Base-by-base conservation (phyloP, 2,797 vertebrate genomes). In the Tragopan temminckii region DNA sequence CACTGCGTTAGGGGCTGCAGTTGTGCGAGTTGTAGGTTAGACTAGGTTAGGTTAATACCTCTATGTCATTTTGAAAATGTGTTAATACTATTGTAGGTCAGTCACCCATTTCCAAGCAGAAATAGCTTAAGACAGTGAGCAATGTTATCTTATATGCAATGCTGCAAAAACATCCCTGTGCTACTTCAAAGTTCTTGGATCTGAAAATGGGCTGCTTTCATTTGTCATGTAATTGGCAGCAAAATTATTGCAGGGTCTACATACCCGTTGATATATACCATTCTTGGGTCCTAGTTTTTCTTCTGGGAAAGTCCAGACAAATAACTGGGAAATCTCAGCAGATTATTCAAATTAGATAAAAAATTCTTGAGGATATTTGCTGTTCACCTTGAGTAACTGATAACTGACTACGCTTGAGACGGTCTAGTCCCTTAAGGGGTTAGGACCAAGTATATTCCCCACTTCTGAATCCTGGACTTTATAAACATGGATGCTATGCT, bases 31-130 rank as follows among this genome's bases (percentile, higher is more conserved):
- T 86, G n/a, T 50, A 36, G 50, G 14, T 85, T 79, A 80, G 31
- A 40, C 33, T 52, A 61, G 46, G 43, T 85, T 40, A 33, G 86
- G 10, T 70, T 45, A 63, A 21, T 57, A 70, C 43, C 0, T 80
- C 80, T 48, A 35, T n/a, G 6, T 88, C 17, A 52, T 52, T 81
- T 91, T 79, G 43, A 85, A 78, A 80, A 86, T 62, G 25, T 64
- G 0, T 79, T 79, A 20, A 11, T 84, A 40, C 43, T 69, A 11
- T 55, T 79, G 14, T 62, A 52, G 78, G 55, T 35, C 57, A 72
- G 58, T 81, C 23, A 75, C 27, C 38, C 36, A 29, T 75, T 85
- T 85, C 53, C 5, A 4, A 70, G 17, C 29, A 40, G 35, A 85
- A 91, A 42, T 23, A 81, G 18, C 12, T 77, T 15, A 13, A 36